A percentile compares a stretch with the other conserved stretches of the same genome.
These are phyloP conservation scores for Leptodactylus fuscus DNA, from an alignment of 2,113 vertebrate species.

Conservation along the genomic window DNA sequence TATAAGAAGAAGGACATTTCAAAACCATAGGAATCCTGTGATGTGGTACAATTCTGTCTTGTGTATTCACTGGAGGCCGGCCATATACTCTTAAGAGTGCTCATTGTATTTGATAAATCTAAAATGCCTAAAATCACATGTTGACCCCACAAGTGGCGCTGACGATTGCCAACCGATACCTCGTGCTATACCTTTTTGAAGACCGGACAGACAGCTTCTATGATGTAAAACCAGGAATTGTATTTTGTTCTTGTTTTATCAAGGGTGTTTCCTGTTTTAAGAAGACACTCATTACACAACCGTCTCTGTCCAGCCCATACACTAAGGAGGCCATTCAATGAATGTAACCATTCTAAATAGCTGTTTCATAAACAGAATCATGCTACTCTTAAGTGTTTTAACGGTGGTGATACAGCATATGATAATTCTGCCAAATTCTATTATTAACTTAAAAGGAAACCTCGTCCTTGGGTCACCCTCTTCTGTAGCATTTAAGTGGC, in stretches of 20 bases:
- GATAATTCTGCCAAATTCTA: neutral
- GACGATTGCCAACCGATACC: conserved; percentile 40
- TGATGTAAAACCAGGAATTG: neutral
- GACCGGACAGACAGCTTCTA: neutral
- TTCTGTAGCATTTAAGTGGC: neutral
- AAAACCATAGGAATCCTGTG: conserved; percentile 55
- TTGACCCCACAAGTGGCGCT: conserved; percentile 22
- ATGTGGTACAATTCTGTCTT: conserved; percentile 51
- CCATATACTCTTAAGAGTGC: conserved; percentile 31
- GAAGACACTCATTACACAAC: conserved; percentile 23
- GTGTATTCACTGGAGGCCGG: conserved; percentile 34
- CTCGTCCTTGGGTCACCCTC: neutral
- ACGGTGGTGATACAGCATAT: neutral
- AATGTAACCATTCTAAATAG: conserved; percentile 20
- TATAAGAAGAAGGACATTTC: conserved; percentile 24
- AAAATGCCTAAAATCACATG: conserved; percentile 59
- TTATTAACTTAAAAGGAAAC: neutral
- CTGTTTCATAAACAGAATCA: conserved; percentile 33
- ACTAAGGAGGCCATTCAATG: conserved; percentile 25
- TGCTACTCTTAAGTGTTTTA: conserved; percentile 11
- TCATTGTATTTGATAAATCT: conserved; percentile 58
- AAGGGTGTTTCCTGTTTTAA: conserved; percentile 23
- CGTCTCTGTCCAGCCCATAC: neutral
- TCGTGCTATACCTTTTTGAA: conserved; percentile 35
- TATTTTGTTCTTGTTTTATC: neutral